Evolutionary conservation across 2,113 vertebrate genomes (phyloP).

Genomic region (Brachyistius frenatus): DNA sequence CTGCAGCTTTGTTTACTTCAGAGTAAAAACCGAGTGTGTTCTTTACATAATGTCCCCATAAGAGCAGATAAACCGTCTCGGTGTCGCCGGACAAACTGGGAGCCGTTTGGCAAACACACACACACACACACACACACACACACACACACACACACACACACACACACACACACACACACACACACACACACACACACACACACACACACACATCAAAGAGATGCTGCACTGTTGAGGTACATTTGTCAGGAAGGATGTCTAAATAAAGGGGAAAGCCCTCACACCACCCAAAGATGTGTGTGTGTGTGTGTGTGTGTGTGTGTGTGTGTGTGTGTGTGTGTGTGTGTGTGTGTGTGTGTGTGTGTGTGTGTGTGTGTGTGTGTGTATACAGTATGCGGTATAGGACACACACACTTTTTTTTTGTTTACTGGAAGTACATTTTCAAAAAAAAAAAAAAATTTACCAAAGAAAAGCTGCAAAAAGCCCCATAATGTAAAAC

Average conservation of each 20-base stretch:
- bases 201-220: conserved; percentile 47
- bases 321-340: background rate
- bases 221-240: conserved; percentile 9
- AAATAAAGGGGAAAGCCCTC: conserved; percentile 46
- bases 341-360: background rate
- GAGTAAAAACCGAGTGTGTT: no score
- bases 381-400: background rate
- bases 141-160: conserved; percentile 16
- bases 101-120: no score
- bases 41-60: no score
- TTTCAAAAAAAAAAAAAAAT: background rate
- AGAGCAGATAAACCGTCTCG: no score
- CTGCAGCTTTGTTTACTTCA: no score
- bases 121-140: background rate
- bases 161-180: conserved; percentile 17
- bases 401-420: background rate
- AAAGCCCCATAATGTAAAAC: background rate
- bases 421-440: background rate
- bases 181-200: background rate
- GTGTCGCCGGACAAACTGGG: no score
- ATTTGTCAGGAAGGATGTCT: conserved; percentile 37
- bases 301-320: background rate
- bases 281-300: background rate
- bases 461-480: background rate
- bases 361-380: background rate